Evolutionary conservation across 2,113 vertebrate genomes (phyloP).

Genomic region (Cervus canadensis): DNA sequence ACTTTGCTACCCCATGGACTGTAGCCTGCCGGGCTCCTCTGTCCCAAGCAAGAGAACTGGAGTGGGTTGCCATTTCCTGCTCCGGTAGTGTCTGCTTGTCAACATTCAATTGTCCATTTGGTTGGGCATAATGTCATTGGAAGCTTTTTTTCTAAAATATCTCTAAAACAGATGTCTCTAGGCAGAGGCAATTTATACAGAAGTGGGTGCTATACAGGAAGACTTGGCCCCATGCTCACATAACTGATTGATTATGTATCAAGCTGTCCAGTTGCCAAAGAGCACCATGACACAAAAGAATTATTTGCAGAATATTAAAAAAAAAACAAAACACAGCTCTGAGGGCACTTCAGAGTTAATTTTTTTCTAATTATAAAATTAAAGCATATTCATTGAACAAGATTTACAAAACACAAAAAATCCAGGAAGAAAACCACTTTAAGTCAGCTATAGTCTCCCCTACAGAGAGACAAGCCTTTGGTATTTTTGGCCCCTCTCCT

Average conservation of each 20-base stretch:
- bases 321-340: not conserved
- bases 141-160: constrained; percentile 9
- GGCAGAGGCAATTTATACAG: not conserved
- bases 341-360: not conserved
- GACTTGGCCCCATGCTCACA: not conserved
- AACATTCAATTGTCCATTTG: not conserved
- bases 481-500: not conserved
- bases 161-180: constrained; percentile 32
- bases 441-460: not conserved
- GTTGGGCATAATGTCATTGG: not conserved
- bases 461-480: not conserved
- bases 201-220: not conserved
- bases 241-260: not conserved
- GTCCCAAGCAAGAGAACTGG: not conserved
- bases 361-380: constrained; percentile 5
- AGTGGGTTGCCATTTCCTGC: not conserved
- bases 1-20: not conserved
- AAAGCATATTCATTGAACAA: not conserved
- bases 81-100: not conserved
- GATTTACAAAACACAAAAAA: not conserved
- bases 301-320: not conserved
- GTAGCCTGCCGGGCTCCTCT: not conserved
- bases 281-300: not conserved
- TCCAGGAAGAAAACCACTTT: not conserved
- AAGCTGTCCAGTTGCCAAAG: not conserved